Evolutionary conservation across 37 sponge, comb jelly and placozoan species (phyloP).

Genomic region (Eunapius fragilis): DNA sequence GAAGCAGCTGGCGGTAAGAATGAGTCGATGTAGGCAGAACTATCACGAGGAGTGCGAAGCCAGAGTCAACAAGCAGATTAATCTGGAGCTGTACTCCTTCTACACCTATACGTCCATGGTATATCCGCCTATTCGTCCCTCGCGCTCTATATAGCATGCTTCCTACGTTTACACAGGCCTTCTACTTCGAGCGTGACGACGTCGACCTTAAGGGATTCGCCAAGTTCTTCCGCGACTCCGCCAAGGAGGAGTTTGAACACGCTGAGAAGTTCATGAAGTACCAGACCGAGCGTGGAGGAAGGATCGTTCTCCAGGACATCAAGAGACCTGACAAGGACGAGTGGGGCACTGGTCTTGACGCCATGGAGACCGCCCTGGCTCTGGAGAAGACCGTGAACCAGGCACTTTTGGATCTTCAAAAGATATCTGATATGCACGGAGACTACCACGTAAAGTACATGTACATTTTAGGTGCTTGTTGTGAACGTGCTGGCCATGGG

Average conservation of each 20-base stretch:
- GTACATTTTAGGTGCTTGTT: background rate
- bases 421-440: conserved; percentile 54
- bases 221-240: conserved; percentile 77
- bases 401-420: conserved; percentile 83
- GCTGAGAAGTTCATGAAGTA: conserved; percentile 86
- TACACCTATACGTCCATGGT: conserved; percentile 92
- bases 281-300: conserved; percentile 83
- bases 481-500: too few relatives aligned
- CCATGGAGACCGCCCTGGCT: conserved; percentile 73
- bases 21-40: conserved; percentile 71
- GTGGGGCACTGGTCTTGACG: conserved; percentile 77
- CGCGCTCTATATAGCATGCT: background rate
- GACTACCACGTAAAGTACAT: conserved; percentile 72
- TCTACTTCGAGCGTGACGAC: conserved; percentile 83
- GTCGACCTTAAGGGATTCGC: conserved; percentile 72
- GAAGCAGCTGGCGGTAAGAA: too few relatives aligned
- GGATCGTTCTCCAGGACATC: conserved; percentile 66
- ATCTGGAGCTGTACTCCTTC: conserved; percentile 85
- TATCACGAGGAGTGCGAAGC: conserved; percentile 74
- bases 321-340: conserved; percentile 82
- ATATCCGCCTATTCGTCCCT: background rate
- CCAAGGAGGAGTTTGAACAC: conserved; percentile 83
- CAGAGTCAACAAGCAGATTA: conserved; percentile 91
- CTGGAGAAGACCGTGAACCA: conserved; percentile 87
- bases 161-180: conserved; percentile 15